Percentiles rank a stretch among this genome's conserved stretches.
Evolutionary conservation across 2,113 vertebrate species (phyloP).

Genomic region (Scytalopus superciliaris): DNA sequence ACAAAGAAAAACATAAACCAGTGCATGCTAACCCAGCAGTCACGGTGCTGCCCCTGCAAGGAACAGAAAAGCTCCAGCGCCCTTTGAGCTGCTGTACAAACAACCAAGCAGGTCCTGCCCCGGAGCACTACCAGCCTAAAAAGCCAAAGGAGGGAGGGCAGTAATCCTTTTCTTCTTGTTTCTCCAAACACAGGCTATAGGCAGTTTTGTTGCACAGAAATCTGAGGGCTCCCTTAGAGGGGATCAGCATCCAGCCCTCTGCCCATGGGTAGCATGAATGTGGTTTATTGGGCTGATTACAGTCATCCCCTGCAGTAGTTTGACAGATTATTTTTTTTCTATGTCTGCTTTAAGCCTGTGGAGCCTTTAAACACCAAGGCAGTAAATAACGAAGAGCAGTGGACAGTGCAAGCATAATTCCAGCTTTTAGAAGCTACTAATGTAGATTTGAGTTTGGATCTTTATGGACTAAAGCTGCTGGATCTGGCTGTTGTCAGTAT

Average conservation of each 20-base stretch:
- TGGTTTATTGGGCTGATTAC: not conserved
- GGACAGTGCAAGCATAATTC: not conserved
- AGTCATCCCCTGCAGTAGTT: not conserved
- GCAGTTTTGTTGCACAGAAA: not conserved
- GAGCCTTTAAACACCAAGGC: not conserved
- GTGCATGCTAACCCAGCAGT: not conserved
- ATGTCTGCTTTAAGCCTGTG: not conserved
- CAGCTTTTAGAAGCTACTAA: not conserved
- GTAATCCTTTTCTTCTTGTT: not conserved
- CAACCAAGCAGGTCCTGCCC: not conserved
- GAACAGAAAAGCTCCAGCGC: not conserved
- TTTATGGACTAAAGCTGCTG: not conserved
- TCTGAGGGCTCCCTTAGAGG: not conserved
- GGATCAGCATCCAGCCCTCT: not conserved
- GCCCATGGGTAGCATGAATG: not conserved
- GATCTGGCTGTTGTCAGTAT: not conserved
- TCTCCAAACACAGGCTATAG: not conserved
- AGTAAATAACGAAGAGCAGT: not conserved
- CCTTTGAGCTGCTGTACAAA: not conserved
- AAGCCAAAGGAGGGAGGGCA: not conserved
- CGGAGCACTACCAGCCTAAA: not conserved
- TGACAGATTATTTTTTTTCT: not conserved
- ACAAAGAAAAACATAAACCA: not conserved
- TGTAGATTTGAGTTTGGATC: not conserved
- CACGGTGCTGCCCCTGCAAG: not conserved